These are phyloP conservation scores for Stenolophus ochropezus DNA, from an alignment of 2,888 invertebrate genomes.

Conservation along the genomic window DNA sequence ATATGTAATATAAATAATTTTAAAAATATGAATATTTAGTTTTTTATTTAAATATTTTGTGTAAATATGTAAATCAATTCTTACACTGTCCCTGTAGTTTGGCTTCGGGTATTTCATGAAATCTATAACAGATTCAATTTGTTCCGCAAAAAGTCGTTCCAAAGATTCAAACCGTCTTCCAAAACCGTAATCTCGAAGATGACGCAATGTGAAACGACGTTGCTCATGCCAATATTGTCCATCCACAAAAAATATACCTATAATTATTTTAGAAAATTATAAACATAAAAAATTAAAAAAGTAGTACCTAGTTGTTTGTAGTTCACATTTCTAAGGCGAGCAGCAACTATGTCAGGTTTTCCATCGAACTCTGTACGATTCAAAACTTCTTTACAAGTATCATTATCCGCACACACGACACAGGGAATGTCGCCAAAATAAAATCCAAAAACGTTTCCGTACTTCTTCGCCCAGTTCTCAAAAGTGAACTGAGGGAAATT, in stretches of 20 bases:
- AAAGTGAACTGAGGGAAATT: constrained; percentile 52
- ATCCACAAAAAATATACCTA: constrained; percentile 82
- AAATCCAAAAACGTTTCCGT: constrained; percentile 75
- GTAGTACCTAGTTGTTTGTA: constrained; percentile 42
- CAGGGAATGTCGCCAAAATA: constrained; percentile 75
- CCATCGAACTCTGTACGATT: constrained; percentile 80
- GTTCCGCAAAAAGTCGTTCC: constrained; percentile 74
- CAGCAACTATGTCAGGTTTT: constrained; percentile 67
- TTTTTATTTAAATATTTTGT: background rate
- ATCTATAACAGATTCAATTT: constrained; percentile 73
- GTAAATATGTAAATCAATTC: background rate
- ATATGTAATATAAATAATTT: too few relatives aligned
- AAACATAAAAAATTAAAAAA: background rate
- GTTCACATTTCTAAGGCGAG: constrained; percentile 12
- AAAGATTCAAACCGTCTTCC: constrained; percentile 77
- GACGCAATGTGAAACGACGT: constrained; percentile 79
- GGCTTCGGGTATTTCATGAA: constrained; percentile 73
- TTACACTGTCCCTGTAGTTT: constrained; percentile 70
- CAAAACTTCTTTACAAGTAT: constrained; percentile 77
- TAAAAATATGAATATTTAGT: background rate
- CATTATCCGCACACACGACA: constrained; percentile 75
- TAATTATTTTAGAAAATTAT: background rate
- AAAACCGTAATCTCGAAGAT: constrained; percentile 82
- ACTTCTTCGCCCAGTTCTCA: constrained; percentile 49
- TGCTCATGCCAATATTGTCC: constrained; percentile 80